Percentiles rank a stretch among this genome's conserved stretches.
phyloP scores from a whole-genome alignment of 2,113 vertebrate genomes.

The Miniopterus natalensis region DNA sequence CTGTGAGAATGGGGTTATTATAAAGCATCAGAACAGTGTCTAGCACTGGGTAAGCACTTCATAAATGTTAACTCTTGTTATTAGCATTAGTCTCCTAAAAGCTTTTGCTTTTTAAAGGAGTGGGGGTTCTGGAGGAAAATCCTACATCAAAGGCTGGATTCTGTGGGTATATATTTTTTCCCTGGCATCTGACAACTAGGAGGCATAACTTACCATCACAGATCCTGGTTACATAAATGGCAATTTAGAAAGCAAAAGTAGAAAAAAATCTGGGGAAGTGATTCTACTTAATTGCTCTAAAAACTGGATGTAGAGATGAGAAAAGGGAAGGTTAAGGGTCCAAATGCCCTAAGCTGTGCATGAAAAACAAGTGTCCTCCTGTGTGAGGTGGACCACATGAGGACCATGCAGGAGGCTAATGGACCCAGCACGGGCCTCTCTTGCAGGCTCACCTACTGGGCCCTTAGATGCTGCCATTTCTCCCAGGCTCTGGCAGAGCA shows the following conservation, averaged over 20 bases:
- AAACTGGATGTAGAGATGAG: not conserved
- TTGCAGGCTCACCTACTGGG: not conserved
- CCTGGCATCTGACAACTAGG: not conserved
- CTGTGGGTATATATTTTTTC: too few relatives aligned
- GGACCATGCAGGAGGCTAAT: not conserved
- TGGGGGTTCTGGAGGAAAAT: not conserved
- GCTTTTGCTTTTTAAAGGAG: not conserved
- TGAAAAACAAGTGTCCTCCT: not conserved
- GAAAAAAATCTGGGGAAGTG: constrained; percentile 30
- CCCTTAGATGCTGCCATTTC: not conserved
- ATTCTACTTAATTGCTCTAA: constrained; percentile 12
- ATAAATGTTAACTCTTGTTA: not conserved
- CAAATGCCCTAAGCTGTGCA: not conserved
- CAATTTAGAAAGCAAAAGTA: constrained; percentile 44
- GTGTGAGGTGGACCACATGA: too few relatives aligned
- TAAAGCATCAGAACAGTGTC: not conserved
- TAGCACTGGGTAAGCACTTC: not conserved
- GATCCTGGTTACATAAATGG: constrained; percentile 51
- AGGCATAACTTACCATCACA: not conserved
- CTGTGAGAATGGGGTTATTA: not conserved
- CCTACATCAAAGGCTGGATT: not conserved
- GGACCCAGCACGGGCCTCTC: not conserved
- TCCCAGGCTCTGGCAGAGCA: not conserved
- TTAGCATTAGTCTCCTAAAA: not conserved
- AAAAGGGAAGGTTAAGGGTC: not conserved